Evolutionary conservation across 2,888 invertebrate species (phyloP).

Genomic region (Sthenelais limicola): DNA sequence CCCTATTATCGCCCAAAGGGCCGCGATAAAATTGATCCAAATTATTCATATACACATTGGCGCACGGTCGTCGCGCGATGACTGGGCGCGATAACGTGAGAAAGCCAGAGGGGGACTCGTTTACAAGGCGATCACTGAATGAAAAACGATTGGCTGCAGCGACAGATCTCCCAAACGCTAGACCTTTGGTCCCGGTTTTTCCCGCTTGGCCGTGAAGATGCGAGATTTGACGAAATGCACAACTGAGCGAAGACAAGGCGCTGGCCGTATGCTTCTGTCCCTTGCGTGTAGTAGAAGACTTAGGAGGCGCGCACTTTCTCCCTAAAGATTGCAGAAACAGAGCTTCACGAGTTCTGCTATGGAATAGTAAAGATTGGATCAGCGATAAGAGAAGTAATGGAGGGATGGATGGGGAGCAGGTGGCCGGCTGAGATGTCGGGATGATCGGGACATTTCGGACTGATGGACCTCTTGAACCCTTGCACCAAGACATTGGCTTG

Average conservation of each 20-base stretch:
- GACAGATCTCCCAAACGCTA: conserved; percentile 25
- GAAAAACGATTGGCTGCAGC: conserved; percentile 22
- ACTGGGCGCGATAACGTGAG: conserved; percentile 27
- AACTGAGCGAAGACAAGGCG: no score
- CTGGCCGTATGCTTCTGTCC: conserved; percentile 24
- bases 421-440: no score
- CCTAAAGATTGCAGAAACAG: no score
- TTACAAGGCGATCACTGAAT: conserved; percentile 16
- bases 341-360: no score
- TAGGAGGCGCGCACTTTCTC: conserved; percentile 27
- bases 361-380: no score
- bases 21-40: conserved; percentile 33
- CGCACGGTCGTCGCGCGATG: conserved; percentile 14
- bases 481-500: no score
- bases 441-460: no score
- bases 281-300: neutral
- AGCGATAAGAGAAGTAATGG: no score
- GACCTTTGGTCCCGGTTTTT: conserved; percentile 26
- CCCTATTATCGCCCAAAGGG: conserved; percentile 22
- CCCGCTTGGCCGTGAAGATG: conserved; percentile 4
- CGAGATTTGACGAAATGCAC: conserved; percentile 25
- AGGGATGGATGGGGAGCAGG: no score
- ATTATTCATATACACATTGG: conserved; percentile 40
- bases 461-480: no score
- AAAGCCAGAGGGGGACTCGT: conserved; percentile 11